phyloP scores from a whole-genome alignment of 2,888 invertebrate genomes.

The Subacronicta megacephala region DNA sequence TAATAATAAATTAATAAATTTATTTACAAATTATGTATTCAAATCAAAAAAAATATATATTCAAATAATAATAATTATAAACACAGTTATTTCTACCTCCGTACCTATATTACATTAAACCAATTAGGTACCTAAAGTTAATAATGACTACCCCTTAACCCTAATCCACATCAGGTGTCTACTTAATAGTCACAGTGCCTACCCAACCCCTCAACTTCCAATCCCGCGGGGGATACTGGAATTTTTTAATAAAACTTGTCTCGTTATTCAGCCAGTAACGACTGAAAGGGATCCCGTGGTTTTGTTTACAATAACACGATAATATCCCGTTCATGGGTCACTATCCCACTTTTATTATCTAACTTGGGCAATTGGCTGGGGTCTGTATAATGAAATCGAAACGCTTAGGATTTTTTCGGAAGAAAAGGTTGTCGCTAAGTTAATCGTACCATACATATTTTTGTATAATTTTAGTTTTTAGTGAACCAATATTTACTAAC shows the following conservation, averaged over 20 bases:
- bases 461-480: too few species aligned
- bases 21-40: too few species aligned
- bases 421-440: neutral
- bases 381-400: slow-evolving; percentile 52
- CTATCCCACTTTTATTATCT: slow-evolving; percentile 53
- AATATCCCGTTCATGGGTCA: slow-evolving; percentile 51
- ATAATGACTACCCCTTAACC: slow-evolving; percentile 10
- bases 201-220: slow-evolving; percentile 13
- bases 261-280: slow-evolving; percentile 50
- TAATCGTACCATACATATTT: neutral
- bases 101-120: too few species aligned
- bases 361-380: slow-evolving; percentile 53
- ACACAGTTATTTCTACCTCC: too few species aligned
- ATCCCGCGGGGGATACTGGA: slow-evolving; percentile 20
- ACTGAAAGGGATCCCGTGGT: slow-evolving; percentile 36
- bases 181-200: neutral
- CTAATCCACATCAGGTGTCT: slow-evolving; percentile 23
- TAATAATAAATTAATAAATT: too few species aligned
- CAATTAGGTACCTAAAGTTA: too few species aligned
- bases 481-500: too few species aligned
- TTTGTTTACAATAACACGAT: slow-evolving; percentile 61
- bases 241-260: slow-evolving; percentile 58
- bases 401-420: slow-evolving; percentile 33
- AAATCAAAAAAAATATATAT: too few species aligned
- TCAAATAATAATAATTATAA: too few species aligned